These are phyloP conservation scores for Papilio machaon DNA, from an alignment of 1,140 invertebrate species.

Conservation along the genomic window DNA sequence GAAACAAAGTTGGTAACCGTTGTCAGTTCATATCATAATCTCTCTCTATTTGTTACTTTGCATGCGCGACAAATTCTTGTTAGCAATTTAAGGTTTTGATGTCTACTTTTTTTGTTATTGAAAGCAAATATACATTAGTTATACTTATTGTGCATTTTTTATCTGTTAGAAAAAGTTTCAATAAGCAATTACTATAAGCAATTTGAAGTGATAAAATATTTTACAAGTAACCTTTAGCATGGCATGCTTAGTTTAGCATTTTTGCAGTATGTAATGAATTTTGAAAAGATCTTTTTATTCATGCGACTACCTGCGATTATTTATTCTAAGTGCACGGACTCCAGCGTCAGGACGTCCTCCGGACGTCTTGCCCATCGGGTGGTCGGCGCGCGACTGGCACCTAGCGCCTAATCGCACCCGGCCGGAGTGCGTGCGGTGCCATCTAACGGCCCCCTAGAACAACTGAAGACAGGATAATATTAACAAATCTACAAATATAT, in stretches of 20 bases:
- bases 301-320: conserved; percentile 63
- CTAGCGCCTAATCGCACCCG: conserved; percentile 57
- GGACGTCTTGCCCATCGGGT: conserved; percentile 78
- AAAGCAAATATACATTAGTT: not conserved
- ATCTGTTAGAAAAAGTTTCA: not conserved
- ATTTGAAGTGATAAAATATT: not conserved
- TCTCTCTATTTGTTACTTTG: not conserved
- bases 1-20: not conserved
- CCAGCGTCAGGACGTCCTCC: conserved; percentile 72
- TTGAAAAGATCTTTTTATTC: conserved; percentile 26
- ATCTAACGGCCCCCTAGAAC: conserved; percentile 63
- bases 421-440: conserved; percentile 51
- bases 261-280: not conserved
- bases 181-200: not conserved
- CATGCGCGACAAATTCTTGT: not conserved
- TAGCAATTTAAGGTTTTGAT: not conserved
- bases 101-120: not conserved
- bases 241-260: not conserved
- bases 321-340: conserved; percentile 70
- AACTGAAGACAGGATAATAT: conserved; percentile 55
- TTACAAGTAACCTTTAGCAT: not conserved
- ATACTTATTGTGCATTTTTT: not conserved
- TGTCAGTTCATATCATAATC: not conserved
- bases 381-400: conserved; percentile 57
- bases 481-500: conserved; percentile 36